Base-by-base conservation (phyloP, 1,140 invertebrate species). In the Drosophila pallidifrons region DNA sequence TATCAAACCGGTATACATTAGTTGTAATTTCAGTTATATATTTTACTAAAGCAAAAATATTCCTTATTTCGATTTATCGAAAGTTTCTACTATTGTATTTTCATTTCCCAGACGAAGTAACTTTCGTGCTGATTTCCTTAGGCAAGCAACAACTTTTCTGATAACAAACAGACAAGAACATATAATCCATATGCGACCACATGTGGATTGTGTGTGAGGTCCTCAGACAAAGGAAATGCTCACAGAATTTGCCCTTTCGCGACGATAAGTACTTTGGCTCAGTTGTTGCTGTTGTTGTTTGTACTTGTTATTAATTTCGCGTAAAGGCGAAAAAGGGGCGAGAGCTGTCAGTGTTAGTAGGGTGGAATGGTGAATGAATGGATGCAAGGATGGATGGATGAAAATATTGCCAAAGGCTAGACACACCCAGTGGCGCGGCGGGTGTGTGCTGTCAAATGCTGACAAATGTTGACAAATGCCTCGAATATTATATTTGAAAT, bases 381-480 rank as follows among this genome's bases (percentile, higher is more conserved):
- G 16, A 1, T 30, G 52, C 20, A 25, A 25, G 20, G 49, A 46
- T 35, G 59, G 55, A 78, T 61, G 74, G 58, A 49, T 59, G 64
- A 47, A 64, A 74, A 74, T 59, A 82, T 61, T 49, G 79, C 82
- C 76, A 61, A 41, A 71, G 79, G 79, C 82, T 60, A 72, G 52
- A 69, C 41, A 13, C 28, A 38, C 6, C 54, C 32, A 55, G 30
- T 66, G 70, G 67, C 67, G 83, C 68, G 70, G 67, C 67, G 83
- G 73, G 85, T 74, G 85, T 80, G 57, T 55, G 82, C 78, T 91
- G 83, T 88, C 83, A 91, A 71, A 81, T 55, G 3, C 79, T 91
- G 81, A 91, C 88, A 91, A 91, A 91, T 91, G 88, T 91, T 91
- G 88, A 91, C 88, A 91, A 91, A 91, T 91, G 82, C 75, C 63